Conservation (phyloP, 2,888 invertebrate species). For the Polydrusus pterygomalis region DNA sequence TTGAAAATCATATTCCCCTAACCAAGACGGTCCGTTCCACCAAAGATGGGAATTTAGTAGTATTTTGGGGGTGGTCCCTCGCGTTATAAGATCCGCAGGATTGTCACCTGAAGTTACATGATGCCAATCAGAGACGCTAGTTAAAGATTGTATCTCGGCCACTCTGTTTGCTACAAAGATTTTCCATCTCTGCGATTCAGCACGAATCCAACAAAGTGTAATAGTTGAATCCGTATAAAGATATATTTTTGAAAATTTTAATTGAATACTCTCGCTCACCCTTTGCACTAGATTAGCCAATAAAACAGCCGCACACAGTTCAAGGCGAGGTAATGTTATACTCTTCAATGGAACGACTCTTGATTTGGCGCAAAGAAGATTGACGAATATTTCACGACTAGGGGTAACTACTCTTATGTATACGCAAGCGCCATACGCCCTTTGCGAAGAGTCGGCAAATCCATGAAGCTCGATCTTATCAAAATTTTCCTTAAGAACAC, state of each 20-base stretch:
- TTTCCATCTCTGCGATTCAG: conserved; percentile 21
- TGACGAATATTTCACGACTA: background rate
- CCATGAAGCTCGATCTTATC: conserved; percentile 7
- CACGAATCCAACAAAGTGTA: conserved; percentile 26
- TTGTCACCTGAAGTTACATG: conserved; percentile 41
- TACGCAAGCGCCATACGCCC: conserved; percentile 17
- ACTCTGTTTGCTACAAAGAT: conserved; percentile 47
- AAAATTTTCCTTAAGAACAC: background rate
- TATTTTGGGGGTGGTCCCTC: conserved; percentile 13
- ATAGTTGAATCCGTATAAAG: conserved; percentile 6
- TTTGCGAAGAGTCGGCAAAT: conserved; percentile 22
- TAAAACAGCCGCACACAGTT: conserved; percentile 47
- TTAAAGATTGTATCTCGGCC: conserved; percentile 34
- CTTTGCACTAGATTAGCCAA: conserved; percentile 23
- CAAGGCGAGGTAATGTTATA: conserved; percentile 47
- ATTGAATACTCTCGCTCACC: background rate
- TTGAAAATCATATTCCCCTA: background rate
- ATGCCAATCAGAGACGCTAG: conserved; percentile 27
- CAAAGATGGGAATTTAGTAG: conserved; percentile 24
- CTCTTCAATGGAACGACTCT: conserved; percentile 44
- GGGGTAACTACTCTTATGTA: conserved; percentile 4
- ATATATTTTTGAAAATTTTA: background rate
- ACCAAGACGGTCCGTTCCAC: conserved; percentile 31
- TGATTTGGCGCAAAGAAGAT: conserved; percentile 47
- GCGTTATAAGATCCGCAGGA: conserved; percentile 35